These are phyloP conservation scores for Clepsis dumicolana DNA, from an alignment of 2,888 invertebrate genomes.

Conservation along the genomic window DNA sequence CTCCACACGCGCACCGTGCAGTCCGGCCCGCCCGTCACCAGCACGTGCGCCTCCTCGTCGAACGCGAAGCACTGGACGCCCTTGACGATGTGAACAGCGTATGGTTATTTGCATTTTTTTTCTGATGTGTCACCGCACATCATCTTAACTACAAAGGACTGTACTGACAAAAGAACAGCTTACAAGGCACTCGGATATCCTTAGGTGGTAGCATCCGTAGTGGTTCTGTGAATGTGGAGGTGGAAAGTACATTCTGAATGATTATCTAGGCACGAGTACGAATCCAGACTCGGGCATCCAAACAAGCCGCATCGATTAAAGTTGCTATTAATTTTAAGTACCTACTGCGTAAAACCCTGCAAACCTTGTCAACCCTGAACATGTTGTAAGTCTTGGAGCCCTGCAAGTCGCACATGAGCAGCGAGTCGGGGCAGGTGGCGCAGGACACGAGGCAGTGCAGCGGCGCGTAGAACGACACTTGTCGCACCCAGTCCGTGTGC, in stretches of 20 bases:
- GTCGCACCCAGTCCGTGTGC: slow-evolving; percentile 90
- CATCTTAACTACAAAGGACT: no score
- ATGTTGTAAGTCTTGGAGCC: slow-evolving; percentile 84
- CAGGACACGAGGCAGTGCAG: slow-evolving; percentile 90
- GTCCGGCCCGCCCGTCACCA: slow-evolving; percentile 92
- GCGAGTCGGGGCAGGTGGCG: slow-evolving; percentile 86
- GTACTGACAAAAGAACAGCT: no score
- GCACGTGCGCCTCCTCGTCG: slow-evolving; percentile 84
- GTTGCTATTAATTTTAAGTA: neutral
- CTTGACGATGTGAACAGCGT: slow-evolving; percentile 55
- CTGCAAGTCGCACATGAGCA: slow-evolving; percentile 87
- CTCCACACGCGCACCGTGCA: slow-evolving; percentile 92
- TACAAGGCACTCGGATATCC: no score
- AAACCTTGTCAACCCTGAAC: slow-evolving; percentile 85
- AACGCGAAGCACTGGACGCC: slow-evolving; percentile 88
- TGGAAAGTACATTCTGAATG: no score
- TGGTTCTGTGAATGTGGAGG: no score
- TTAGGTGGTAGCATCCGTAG: no score
- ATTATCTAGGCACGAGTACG: no score
- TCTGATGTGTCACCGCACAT: no score
- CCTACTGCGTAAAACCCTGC: neutral
- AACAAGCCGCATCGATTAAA: no score
- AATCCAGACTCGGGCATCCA: no score
- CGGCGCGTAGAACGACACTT: slow-evolving; percentile 89
- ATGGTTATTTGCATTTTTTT: no score